A percentile compares a stretch with the other conserved stretches of the same genome.
phyloP scores from a whole-genome alignment of 2,888 invertebrate species.

The Drosophila koepferae region DNA sequence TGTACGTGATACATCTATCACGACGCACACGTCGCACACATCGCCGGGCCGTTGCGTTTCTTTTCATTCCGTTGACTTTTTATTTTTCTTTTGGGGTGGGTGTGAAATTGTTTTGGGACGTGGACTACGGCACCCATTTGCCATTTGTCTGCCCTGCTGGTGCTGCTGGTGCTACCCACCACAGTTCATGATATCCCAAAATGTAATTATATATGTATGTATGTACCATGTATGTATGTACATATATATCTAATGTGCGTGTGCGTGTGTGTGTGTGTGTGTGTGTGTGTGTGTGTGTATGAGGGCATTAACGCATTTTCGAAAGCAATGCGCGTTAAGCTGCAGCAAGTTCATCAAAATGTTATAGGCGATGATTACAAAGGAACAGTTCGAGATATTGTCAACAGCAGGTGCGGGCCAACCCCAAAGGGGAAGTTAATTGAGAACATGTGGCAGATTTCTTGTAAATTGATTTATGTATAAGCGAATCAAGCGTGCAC shows the following conservation, averaged over 20 bases:
- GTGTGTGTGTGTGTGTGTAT: background rate
- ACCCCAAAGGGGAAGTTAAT: slow-evolving; percentile 15
- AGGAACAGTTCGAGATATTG: slow-evolving; percentile 18
- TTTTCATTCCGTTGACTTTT: background rate
- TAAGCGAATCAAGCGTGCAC: background rate
- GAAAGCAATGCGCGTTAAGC: slow-evolving; percentile 38
- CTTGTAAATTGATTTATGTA: slow-evolving; percentile 19
- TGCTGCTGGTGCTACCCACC: slow-evolving; percentile 7
- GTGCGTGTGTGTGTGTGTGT: background rate
- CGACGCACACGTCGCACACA: slow-evolving; percentile 28
- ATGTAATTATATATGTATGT: slow-evolving; percentile 26
- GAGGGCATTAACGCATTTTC: slow-evolving; percentile 43
- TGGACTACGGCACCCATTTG: slow-evolving; percentile 19
- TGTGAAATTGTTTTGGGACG: slow-evolving; percentile 59
- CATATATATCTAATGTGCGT: too few species aligned
- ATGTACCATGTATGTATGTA: slow-evolving; percentile 12
- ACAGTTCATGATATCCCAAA: background rate
- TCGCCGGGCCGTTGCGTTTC: slow-evolving; percentile 7
- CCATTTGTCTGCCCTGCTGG: slow-evolving; percentile 40
- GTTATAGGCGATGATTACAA: slow-evolving; percentile 32
- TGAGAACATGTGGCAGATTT: slow-evolving; percentile 20
- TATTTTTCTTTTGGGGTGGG: slow-evolving; percentile 34
- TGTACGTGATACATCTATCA: slow-evolving; percentile 70
- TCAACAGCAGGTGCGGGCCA: slow-evolving; percentile 21
- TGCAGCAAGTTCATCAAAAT: slow-evolving; percentile 45